A percentile compares a stretch with the other conserved stretches of the same genome.
These are phyloP conservation scores for Coelopa frigida DNA, from an alignment of 1,140 invertebrate species.

Conservation along the genomic window DNA sequence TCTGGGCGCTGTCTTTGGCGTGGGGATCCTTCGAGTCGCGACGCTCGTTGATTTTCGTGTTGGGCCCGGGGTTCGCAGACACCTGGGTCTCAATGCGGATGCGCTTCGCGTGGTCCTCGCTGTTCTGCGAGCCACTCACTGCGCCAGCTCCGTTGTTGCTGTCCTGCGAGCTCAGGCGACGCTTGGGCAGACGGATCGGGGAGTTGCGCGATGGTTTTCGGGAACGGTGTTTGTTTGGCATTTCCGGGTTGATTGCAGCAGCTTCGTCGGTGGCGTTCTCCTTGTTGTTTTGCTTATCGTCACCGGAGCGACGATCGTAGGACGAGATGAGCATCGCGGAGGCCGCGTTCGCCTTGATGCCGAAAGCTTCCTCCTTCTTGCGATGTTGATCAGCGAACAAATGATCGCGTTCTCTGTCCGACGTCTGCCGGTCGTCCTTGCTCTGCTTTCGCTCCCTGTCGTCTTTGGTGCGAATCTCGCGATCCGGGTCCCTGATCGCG, in stretches of 20 bases:
- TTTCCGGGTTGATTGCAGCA: not conserved
- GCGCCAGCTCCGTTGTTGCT: conserved; percentile 36
- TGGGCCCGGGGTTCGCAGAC: conserved; percentile 11
- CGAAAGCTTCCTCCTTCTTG: conserved; percentile 18
- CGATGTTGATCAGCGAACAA: conserved; percentile 20
- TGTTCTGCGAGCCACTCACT: conserved; percentile 17
- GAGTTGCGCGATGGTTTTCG: conserved; percentile 47
- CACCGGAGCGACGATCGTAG: conserved; percentile 9
- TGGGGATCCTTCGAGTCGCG: conserved; percentile 64
- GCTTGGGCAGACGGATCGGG: conserved; percentile 59
- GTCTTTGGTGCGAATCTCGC: conserved; percentile 1
- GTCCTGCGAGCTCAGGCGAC: conserved; percentile 71
- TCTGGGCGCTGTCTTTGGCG: not conserved
- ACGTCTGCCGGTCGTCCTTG: not conserved
- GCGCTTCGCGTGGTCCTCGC: conserved; percentile 61
- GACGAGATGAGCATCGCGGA: too few species aligned
- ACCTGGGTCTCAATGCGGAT: conserved; percentile 51
- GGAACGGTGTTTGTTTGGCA: conserved; percentile 23
- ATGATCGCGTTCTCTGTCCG: not conserved
- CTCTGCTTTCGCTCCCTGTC: conserved; percentile 21
- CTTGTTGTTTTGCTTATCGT: conserved; percentile 37
- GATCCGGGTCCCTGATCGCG: not conserved
- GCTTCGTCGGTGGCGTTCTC: conserved; percentile 24
- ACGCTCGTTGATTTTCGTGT: conserved; percentile 46
- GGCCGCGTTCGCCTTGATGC: conserved; percentile 10